Base-by-base conservation (phyloP, 2,888 invertebrate genomes). In the Allolobophora icterica region DNA sequence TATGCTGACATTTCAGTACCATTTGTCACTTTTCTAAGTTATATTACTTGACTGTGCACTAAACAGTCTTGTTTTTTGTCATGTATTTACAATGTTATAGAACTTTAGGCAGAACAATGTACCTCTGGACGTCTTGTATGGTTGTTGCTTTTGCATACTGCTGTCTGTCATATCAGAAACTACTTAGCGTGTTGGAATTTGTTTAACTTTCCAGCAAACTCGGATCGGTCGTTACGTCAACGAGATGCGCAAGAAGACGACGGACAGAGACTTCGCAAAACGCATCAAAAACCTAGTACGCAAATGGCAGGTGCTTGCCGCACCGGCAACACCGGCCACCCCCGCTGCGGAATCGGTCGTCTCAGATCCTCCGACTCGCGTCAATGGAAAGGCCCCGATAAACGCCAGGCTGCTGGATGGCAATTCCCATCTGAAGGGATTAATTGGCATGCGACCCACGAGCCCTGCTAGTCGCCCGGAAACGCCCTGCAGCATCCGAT, bases 221-320 rank as follows among this genome's bases (percentile, higher is more conserved):
- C 96, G 98, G 97, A 96, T 99, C 95, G 99, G 98, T 84, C 98
- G 97, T 96, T 97, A 97, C 95, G 97, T 99, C 95, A 99, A 99
- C 95, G 98, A 98, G 95, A 96, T 99, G 90, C 97, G 99, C 91
- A 96, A 98, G 92, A 97, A 97, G 96, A 98, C 98, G 87, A 96
- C 96, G 92, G 97, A 98, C 95, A 97, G 98, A 93, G 96, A 96
- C 92, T 96, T 99, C 95, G 98, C 98, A 91, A 97, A 97, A 94
- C 97, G 98, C 93, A 98, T 98, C 91, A 99, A 98, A 96, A 97
- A 97, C 95, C 96, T 99, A 95, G 97, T 99, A 91, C 98, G 98
- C 94, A 96, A 97, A 96, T 99, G 99, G 99, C 97, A 98, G 94
- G 97, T 97, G 96, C 97, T 98, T 96, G 97, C 98, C 52, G 93